A percentile compares a stretch with the other conserved stretches of the same genome.
These are phyloP conservation scores for Poeciliopsis turrubarensis DNA, from an alignment of 2,113 vertebrate genomes.

Conservation along the genomic window DNA sequence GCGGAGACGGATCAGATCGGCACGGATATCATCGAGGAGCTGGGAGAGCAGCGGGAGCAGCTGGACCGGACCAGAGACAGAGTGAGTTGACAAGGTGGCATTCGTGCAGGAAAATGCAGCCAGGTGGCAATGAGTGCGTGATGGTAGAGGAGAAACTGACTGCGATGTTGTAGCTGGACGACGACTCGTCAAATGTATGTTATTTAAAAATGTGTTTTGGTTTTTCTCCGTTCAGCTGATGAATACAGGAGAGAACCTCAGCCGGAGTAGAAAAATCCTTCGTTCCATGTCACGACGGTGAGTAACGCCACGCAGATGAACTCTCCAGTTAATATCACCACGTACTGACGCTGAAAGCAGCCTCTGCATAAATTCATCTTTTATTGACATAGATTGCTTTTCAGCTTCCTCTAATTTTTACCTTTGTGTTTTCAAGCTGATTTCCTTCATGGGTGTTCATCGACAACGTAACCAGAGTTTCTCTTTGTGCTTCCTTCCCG, in stretches of 20 bases:
- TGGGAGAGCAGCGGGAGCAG: slow-evolving; percentile 94
- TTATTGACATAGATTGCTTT: not conserved
- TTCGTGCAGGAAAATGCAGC: not conserved
- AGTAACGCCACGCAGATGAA: slow-evolving; percentile 29
- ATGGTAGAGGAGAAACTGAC: not conserved
- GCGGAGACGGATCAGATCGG: slow-evolving; percentile 91
- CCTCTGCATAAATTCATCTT: too few species aligned
- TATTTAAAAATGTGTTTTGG: not conserved
- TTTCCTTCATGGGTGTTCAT: not conserved
- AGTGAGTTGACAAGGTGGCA: slow-evolving; percentile 77
- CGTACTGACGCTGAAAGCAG: not conserved
- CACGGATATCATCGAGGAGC: slow-evolving; percentile 92
- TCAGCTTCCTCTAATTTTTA: not conserved
- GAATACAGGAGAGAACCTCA: slow-evolving; percentile 92
- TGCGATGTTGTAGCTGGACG: not conserved
- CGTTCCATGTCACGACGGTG: slow-evolving; percentile 93
- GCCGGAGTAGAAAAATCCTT: slow-evolving; percentile 91
- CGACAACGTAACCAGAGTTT: not conserved
- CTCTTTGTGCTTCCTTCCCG: not conserved
- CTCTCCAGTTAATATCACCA: not conserved
- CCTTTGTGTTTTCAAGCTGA: not conserved
- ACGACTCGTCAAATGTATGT: not conserved
- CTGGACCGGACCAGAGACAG: slow-evolving; percentile 89
- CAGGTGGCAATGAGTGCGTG: not conserved
- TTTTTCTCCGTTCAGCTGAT: slow-evolving; percentile 81